Base-by-base conservation (phyloP, 1,140 invertebrate species). In the Planococcus citri region DNA sequence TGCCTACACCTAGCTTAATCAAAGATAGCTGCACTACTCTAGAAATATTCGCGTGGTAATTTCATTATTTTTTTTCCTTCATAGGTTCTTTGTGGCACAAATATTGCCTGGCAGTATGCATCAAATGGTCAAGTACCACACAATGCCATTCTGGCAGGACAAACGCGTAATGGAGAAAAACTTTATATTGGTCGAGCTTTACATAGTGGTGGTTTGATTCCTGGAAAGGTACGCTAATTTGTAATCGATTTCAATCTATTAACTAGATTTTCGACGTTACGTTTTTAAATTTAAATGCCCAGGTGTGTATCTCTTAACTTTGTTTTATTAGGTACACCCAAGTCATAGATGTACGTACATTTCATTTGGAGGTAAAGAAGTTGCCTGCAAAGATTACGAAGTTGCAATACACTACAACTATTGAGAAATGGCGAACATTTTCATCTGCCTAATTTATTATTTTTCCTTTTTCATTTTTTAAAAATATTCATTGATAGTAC, bases 381-480 rank as follows among this genome's bases (percentile, higher is more conserved):
- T 91, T 27, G 80, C 83, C n/a, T 88, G 84, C 77, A 78, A 82
- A 21, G 87, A 90, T 21, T 92, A 86, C 74, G 89, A 92, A 80
- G 79, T 92, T 73, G 81, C 90, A 64, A 80, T 87, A 22, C 57
- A n/a, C n/a, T n/a, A n/a, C n/a, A n/a, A n/a, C n/a, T n/a, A n/a
- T n/a, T n/a, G n/a, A n/a, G n/a, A n/a, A n/a, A n/a, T n/a, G n/a
- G n/a, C n/a, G n/a, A n/a, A n/a, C n/a, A n/a, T n/a, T n/a, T n/a
- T n/a, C n/a, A n/a, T n/a, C n/a, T n/a, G n/a, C n/a, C n/a, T n/a
- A n/a, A n/a, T n/a, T n/a, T n/a, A n/a, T n/a, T n/a, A n/a, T n/a
- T n/a, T n/a, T n/a, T n/a, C n/a, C n/a, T n/a, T n/a, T n/a, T n/a
- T n/a, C n/a, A n/a, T n/a, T n/a, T n/a, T n/a, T n/a, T n/a, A n/a